A percentile compares a stretch with the other conserved stretches of the same genome.
phyloP scores from a whole-genome alignment of 2,113 vertebrate species.

The Larimichthys crocea region DNA sequence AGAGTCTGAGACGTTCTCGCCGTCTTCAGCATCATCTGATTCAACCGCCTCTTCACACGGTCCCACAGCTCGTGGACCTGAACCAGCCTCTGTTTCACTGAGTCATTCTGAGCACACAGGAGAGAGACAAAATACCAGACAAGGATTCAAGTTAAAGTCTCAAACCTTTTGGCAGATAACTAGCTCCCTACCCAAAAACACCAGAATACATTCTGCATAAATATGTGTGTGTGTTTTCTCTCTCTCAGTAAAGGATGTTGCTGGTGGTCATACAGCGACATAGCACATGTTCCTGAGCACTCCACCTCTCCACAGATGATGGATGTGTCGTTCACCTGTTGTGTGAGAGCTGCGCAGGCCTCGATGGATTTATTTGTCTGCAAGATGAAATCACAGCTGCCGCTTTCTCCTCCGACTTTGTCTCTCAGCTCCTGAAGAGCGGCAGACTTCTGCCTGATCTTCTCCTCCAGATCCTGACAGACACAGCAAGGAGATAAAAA shows the following conservation, averaged over 20 bases:
- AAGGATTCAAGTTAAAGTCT: background rate
- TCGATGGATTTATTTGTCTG: slow-evolving; percentile 66
- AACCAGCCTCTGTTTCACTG: slow-evolving; percentile 74
- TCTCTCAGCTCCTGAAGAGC: slow-evolving; percentile 84
- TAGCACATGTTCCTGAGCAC: background rate
- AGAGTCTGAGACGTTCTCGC: slow-evolving; percentile 75
- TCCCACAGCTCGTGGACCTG: slow-evolving; percentile 82
- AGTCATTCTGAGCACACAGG: slow-evolving; percentile 73
- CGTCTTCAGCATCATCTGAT: slow-evolving; percentile 70
- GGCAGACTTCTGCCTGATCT: slow-evolving; percentile 79
- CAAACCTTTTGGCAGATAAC: too few relatives aligned
- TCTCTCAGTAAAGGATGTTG: too few relatives aligned
- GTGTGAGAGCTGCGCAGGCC: slow-evolving; percentile 68
- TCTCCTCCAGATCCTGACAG: slow-evolving; percentile 85
- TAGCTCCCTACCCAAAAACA: too few relatives aligned
- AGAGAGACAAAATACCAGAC: background rate
- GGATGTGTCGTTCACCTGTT: slow-evolving; percentile 80
- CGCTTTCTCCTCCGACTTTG: slow-evolving; percentile 27
- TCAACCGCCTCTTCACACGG: slow-evolving; percentile 71
- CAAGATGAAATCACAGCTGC: slow-evolving; percentile 16
- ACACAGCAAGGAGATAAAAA: background rate
- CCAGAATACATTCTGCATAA: too few relatives aligned
- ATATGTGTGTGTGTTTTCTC: too few relatives aligned
- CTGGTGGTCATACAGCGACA: background rate
- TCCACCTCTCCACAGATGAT: too few relatives aligned